Percentiles rank a stretch among this genome's conserved stretches.
These are phyloP conservation scores for Drosophila eohydei DNA, from an alignment of 2,888 invertebrate genomes.

Conservation along the genomic window DNA sequence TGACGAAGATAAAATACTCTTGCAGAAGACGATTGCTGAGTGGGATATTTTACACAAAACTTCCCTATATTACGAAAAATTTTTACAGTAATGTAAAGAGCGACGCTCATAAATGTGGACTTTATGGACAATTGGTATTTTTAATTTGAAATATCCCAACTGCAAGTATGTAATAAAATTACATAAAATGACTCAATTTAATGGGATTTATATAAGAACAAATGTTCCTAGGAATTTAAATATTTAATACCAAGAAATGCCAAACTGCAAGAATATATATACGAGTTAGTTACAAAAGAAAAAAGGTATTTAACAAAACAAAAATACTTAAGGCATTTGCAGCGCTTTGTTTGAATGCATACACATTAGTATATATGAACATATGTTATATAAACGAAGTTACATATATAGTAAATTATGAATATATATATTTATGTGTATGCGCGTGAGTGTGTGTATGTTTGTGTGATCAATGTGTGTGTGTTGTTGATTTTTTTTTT, in stretches of 20 bases:
- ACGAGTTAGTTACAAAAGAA: not conserved
- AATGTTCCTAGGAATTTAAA: not conserved
- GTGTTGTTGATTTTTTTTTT: slow-evolving; percentile 2
- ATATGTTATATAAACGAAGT: not conserved
- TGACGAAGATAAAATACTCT: not conserved
- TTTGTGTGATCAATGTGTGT: slow-evolving; percentile 7
- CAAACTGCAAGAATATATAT: not conserved
- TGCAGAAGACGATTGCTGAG: not conserved
- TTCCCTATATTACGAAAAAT: not conserved
- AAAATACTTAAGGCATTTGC: slow-evolving; percentile 19
- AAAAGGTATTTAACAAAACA: not conserved
- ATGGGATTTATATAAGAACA: not conserved
- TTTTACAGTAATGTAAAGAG: not conserved
- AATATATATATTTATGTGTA: slow-evolving; percentile 11
- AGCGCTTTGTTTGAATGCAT: slow-evolving; percentile 16
- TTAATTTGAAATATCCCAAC: not conserved
- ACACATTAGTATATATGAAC: slow-evolving; percentile 8
- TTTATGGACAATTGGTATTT: not conserved
- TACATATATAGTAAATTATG: not conserved
- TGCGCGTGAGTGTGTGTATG: slow-evolving; percentile 8
- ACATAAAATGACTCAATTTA: not conserved
- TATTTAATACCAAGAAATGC: not conserved
- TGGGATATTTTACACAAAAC: not conserved
- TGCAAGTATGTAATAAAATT: not conserved
- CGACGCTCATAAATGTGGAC: not conserved